These are phyloP conservation scores for Coenonympha arcania DNA, from an alignment of 2,888 invertebrate species.

Conservation along the genomic window DNA sequence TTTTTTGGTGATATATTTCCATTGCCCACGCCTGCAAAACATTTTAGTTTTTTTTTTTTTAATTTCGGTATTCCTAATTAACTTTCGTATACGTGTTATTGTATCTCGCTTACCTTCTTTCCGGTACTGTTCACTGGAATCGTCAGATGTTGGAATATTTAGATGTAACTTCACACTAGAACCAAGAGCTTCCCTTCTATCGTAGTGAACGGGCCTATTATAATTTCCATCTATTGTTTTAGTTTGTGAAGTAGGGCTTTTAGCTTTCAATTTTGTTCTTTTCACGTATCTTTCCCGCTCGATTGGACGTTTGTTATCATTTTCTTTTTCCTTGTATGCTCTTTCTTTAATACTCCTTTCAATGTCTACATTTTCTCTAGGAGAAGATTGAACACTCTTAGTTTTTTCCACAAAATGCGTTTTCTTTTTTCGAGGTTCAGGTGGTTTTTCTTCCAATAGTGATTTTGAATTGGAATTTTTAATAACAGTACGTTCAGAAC, in stretches of 20 bases:
- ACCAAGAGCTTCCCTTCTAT: slow-evolving; percentile 68
- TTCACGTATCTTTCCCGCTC: slow-evolving; percentile 68
- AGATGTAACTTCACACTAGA: slow-evolving; percentile 71
- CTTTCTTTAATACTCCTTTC: slow-evolving; percentile 64
- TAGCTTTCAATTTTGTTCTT: slow-evolving; percentile 65
- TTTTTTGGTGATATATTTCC: slow-evolving; percentile 75
- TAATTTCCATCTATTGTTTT: slow-evolving; percentile 53
- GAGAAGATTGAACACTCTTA: slow-evolving; percentile 61
- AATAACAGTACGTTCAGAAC: slow-evolving; percentile 47
- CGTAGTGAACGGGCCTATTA: slow-evolving; percentile 56
- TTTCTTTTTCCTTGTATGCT: slow-evolving; percentile 49
- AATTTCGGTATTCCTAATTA: neutral
- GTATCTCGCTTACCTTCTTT: slow-evolving; percentile 51
- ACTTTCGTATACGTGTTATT: neutral
- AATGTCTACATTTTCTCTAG: slow-evolving; percentile 54
- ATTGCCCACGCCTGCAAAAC: slow-evolving; percentile 49
- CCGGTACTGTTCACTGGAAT: slow-evolving; percentile 74
- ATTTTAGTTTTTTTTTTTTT: neutral
- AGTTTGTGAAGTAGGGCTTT: slow-evolving; percentile 66
- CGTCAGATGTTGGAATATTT: slow-evolving; percentile 76
- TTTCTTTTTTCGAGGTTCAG: slow-evolving; percentile 62
- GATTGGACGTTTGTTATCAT: slow-evolving; percentile 52
- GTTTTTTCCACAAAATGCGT: slow-evolving; percentile 66
- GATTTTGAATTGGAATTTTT: slow-evolving; percentile 51
- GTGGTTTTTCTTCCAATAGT: slow-evolving; percentile 55